phyloP scores from a whole-genome alignment of 2,888 invertebrate species.

The Neuroscelio doddi region DNA sequence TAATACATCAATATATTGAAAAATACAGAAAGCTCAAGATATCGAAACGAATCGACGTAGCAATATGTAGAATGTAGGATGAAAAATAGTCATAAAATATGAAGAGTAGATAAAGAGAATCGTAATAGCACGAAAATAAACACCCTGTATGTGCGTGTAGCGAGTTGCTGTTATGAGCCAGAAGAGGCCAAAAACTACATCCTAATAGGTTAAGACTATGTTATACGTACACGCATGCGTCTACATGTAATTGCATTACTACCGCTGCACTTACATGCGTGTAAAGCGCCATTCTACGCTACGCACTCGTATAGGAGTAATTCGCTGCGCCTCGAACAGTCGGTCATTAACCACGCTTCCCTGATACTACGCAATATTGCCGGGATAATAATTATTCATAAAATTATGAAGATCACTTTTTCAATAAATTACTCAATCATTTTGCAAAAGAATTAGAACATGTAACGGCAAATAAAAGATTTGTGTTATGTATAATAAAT shows the following conservation, averaged over 20 bases:
- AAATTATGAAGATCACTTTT: background rate
- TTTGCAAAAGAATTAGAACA: no score
- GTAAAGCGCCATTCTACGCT: slow-evolving; percentile 7
- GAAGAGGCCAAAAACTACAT: slow-evolving; percentile 16
- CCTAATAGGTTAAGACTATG: slow-evolving; percentile 24
- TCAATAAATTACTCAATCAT: no score
- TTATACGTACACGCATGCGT: slow-evolving; percentile 31
- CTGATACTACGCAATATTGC: slow-evolving; percentile 11
- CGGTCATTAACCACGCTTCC: slow-evolving; percentile 35
- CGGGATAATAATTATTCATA: slow-evolving; percentile 26
- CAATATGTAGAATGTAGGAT: no score
- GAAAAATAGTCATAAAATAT: no score
- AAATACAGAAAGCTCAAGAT: no score
- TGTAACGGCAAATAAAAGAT: no score
- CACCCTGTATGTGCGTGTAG: slow-evolving; percentile 8
- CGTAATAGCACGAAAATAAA: slow-evolving; percentile 15
- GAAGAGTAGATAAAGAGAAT: no score
- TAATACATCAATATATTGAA: no score
- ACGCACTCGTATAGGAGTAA: slow-evolving; percentile 25
- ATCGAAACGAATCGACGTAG: no score
- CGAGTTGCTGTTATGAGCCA: slow-evolving; percentile 13
- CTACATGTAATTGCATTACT: slow-evolving; percentile 36
- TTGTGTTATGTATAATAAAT: no score
- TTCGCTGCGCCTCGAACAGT: slow-evolving; percentile 32
- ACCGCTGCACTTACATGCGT: slow-evolving; percentile 17